phyloP scores from a whole-genome alignment of 2,113 vertebrate genomes.

The Grantiella picta region DNA sequence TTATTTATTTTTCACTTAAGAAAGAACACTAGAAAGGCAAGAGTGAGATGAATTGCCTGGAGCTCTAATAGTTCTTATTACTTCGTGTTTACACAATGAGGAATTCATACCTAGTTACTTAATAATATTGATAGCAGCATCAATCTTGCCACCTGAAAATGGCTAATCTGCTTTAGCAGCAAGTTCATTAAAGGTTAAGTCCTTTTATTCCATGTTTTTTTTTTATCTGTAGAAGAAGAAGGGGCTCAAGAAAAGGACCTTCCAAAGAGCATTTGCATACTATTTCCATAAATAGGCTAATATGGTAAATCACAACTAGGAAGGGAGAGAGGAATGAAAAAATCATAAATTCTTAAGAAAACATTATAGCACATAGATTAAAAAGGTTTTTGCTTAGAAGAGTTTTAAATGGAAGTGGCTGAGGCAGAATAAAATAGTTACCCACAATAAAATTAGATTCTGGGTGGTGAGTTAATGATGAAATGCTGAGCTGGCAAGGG shows the following conservation, averaged over 20 bases:
- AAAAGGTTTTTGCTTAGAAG: constrained; percentile 27
- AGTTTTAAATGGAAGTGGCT: constrained; percentile 36
- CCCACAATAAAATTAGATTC: neutral
- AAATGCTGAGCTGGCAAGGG: neutral
- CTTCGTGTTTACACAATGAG: constrained; percentile 33
- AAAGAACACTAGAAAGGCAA: neutral
- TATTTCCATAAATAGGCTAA: neutral
- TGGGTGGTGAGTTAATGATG: neutral
- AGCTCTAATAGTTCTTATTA: constrained; percentile 43
- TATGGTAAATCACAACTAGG: neutral
- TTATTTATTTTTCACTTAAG: constrained; percentile 10
- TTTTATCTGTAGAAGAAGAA: neutral
- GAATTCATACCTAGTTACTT: constrained; percentile 59
- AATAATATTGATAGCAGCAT: constrained; percentile 64
- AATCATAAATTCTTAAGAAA: constrained; percentile 36
- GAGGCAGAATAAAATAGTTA: constrained; percentile 35
- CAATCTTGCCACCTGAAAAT: constrained; percentile 56
- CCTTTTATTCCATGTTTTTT: neutral
- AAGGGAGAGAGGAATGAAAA: neutral
- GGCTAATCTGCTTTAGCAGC: constrained; percentile 53
- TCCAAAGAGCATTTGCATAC: neutral
- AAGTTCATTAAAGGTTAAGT: constrained; percentile 62
- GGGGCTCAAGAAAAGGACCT: constrained; percentile 32
- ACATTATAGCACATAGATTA: constrained; percentile 25
- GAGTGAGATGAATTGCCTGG: constrained; percentile 21